Evolutionary conservation across 2,888 invertebrate genomes (phyloP), one percentile per base, ranked within the genome.

Genomic region (Drosophila mayaguana): DNA sequence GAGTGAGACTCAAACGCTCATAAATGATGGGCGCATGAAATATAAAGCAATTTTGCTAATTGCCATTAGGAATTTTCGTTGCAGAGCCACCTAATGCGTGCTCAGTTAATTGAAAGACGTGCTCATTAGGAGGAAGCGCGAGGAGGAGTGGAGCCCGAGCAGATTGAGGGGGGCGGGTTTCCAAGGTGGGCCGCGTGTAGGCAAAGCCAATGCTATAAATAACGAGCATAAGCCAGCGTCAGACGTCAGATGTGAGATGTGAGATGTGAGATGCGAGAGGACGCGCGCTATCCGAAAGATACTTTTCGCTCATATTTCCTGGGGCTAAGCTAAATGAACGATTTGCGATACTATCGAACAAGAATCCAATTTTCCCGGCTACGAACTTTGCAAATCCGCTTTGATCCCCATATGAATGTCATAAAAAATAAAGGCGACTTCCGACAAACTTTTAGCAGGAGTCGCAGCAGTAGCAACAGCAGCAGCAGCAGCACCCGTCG

Each of bases 21-120:
- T 86, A 86, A 86, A 89, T 84, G 85, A 80, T 50, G 71, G 63
- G 65, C 59, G 68, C 73, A 85, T 84, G 80, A 90, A 89, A 91
- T 91, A 92, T 92, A 92, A 91, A 88, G 89, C 91, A 92, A 92
- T 92, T 92, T 91, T 83, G 80, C 90, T 92, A 92, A 92, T 92
- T 92, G 92, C 91, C 91, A 90, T 90, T 91, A 90, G 91, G 91
- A 85, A 89, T 88, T 89, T 91, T 81, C 76, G 78, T 78, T 81
- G 36, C 38, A 81, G 79, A 50, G 50, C 51, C 59, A 25, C 69
- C 46, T 34, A 59, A 59, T 51, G 68, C 69, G 68, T 61, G 57
- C 72, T 72, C 74, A 77, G 83, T 91, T 92, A 92, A 92, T 92
- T 92, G 90, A 90, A 89, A 83, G 69, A 81, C 88, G 83, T 89